Conservation (phyloP, 2,797 vertebrate species). For the Cossypha dichroa region DNA sequence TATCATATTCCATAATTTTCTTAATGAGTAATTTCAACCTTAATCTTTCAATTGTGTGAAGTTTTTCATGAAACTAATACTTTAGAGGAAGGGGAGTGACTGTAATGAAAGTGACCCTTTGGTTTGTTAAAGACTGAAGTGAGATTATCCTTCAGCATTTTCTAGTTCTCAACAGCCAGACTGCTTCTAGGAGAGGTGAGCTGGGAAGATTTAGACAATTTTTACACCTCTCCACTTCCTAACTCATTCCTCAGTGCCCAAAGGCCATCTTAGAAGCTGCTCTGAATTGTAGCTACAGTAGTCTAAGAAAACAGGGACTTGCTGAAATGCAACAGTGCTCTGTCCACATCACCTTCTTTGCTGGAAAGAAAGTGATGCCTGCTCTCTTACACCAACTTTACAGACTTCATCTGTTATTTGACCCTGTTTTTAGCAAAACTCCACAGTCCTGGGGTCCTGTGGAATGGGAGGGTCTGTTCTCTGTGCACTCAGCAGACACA, state of each 20-base stretch:
- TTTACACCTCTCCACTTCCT: background rate
- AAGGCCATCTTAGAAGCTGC: background rate
- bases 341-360: background rate
- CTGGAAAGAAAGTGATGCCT: background rate
- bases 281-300: background rate
- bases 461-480: background rate
- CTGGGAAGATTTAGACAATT: background rate
- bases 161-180: background rate
- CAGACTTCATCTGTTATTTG: background rate
- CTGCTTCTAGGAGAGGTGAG: background rate
- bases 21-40: conserved; percentile 3
- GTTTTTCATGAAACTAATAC: background rate
- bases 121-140: background rate
- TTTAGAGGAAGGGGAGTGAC: background rate
- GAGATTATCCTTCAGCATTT: background rate
- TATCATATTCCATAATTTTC: conserved; percentile 14
- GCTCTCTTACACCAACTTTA: background rate
- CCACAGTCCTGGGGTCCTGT: accelerated
- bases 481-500: background rate
- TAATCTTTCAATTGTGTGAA: background rate
- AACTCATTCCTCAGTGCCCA: background rate
- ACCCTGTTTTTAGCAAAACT: background rate
- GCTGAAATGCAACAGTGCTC: background rate
- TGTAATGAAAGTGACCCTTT: background rate
- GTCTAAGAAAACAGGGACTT: background rate